Evolutionary conservation across 2,888 invertebrate species (phyloP).

Genomic region (Drosophila yooni): DNA sequence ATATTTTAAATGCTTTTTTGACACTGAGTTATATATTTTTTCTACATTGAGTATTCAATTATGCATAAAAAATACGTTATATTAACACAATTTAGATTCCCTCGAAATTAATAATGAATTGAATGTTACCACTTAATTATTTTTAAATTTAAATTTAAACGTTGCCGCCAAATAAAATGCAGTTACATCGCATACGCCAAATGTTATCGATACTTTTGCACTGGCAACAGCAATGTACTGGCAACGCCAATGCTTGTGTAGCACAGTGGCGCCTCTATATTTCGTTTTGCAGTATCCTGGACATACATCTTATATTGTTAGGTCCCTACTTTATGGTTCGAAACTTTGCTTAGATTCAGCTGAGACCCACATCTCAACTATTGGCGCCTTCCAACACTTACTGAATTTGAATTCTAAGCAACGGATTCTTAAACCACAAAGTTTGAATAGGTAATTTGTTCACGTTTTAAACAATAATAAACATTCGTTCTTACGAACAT

Average conservation of each 20-base stretch:
- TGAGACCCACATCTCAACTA: neutral
- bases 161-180: conserved; percentile 8
- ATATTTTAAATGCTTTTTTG: neutral
- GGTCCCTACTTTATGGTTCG: neutral
- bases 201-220: conserved; percentile 9
- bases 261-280: conserved; percentile 23
- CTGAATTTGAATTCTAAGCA: neutral
- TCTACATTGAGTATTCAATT: neutral
- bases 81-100: neutral
- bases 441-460: neutral
- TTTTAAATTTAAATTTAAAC: neutral
- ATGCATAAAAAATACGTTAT: neutral
- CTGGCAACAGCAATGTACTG: neutral
- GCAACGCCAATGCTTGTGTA: conserved; percentile 6
- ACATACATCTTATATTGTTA: neutral
- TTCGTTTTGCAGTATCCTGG: neutral
- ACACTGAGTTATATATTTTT: neutral
- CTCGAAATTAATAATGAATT: neutral
- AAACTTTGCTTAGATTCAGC: neutral
- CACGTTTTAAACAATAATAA: neutral
- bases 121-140: neutral
- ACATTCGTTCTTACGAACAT: neutral
- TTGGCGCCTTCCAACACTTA: neutral
- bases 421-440: neutral
- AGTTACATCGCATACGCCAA: neutral